Evolutionary conservation across 2,888 invertebrate genomes (phyloP).

Genomic region (Disparrhopalites patrizii): DNA sequence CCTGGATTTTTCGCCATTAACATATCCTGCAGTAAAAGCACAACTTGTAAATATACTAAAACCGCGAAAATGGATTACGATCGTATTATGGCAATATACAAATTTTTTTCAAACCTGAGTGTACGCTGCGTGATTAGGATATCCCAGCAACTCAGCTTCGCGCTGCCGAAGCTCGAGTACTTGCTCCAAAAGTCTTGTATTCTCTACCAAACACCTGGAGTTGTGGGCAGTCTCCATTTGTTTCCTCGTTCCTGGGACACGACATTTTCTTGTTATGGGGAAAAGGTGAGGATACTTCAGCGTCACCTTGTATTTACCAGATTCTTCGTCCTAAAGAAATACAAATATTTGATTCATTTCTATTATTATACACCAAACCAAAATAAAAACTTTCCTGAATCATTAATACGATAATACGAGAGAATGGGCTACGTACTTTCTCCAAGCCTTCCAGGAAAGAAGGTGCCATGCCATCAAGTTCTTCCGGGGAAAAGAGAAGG

Average conservation of each 20-base stretch:
- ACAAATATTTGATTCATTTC: no score
- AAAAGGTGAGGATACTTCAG: conserved; percentile 56
- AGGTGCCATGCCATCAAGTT: conserved; percentile 51
- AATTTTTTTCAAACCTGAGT: conserved; percentile 53
- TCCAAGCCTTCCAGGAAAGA: conserved; percentile 49
- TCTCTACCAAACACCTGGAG: conserved; percentile 54
- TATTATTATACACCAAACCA: no score
- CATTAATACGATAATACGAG: no score
- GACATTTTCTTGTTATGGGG: conserved; percentile 54
- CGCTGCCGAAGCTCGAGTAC: conserved; percentile 53
- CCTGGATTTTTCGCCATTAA: conserved; percentile 55
- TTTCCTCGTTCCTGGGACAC: conserved; percentile 52
- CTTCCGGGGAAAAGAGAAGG: conserved; percentile 53
- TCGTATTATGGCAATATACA: not conserved
- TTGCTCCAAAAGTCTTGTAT: conserved; percentile 54
- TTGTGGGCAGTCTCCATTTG: conserved; percentile 53
- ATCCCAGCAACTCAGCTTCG: conserved; percentile 54
- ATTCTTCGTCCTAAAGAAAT: conserved; percentile 46
- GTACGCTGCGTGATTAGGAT: conserved; percentile 54
- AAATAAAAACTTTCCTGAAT: no score
- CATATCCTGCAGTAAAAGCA: conserved; percentile 50
- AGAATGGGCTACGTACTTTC: no score
- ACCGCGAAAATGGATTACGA: not conserved
- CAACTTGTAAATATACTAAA: no score
- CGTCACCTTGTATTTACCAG: conserved; percentile 53